phyloP scores from a whole-genome alignment of 1,140 invertebrate genomes.

The Pogonomyrmex californicus region DNA sequence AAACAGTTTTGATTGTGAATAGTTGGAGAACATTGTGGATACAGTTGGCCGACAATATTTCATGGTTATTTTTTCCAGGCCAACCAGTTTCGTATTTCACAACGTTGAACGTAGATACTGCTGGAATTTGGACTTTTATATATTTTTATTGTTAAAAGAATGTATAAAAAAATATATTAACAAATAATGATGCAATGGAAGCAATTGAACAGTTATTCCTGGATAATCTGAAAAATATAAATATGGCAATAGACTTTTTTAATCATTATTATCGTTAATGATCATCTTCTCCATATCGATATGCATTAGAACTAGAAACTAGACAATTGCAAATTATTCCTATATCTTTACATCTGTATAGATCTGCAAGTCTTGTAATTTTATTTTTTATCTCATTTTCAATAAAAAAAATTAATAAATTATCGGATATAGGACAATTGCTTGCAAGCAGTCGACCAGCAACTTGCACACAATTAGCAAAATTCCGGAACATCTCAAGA shows the following conservation, averaged over 20 bases:
- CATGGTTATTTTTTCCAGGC: constrained; percentile 35
- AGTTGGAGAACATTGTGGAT: constrained; percentile 20
- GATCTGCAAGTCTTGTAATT: neutral
- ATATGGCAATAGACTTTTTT: neutral
- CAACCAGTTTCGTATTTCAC: constrained; percentile 49
- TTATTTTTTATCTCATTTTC: constrained; percentile 27
- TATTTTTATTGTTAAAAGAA: neutral
- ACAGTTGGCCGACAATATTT: constrained; percentile 42
- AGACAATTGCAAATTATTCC: neutral
- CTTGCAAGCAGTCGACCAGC: constrained; percentile 4
- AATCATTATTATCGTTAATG: neutral
- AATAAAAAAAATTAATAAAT: constrained; percentile 11
- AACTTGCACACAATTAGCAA: neutral
- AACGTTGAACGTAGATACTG: constrained; percentile 27
- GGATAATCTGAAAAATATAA: neutral
- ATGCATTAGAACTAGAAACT: neutral
- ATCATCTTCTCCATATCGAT: neutral
- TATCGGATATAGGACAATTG: neutral
- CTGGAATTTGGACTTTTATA: constrained; percentile 36
- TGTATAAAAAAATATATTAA: constrained; percentile 16
- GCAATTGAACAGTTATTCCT: neutral
- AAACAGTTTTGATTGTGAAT: constrained; percentile 44
- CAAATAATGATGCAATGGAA: neutral
- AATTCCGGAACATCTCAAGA: neutral
- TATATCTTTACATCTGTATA: neutral